Base-by-base conservation (phyloP, 2,113 vertebrate species). In the Cynoglossus semilaevis region DNA sequence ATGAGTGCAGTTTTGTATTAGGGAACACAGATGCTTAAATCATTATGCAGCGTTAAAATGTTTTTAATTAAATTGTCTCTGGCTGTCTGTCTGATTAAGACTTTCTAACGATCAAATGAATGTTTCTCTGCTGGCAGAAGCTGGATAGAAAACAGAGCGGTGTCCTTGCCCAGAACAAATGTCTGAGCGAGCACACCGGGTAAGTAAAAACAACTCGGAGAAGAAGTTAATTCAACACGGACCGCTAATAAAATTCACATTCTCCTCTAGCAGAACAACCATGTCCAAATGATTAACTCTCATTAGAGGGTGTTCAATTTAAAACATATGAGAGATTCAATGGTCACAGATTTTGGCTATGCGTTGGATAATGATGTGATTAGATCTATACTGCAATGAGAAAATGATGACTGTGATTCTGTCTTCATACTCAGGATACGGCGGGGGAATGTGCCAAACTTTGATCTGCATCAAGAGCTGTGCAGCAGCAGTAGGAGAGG, bases 1-100 rank as follows among this genome's bases (percentile, higher is more conserved):
- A 42, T 78, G 52, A 55, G 54, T 46, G 15, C 41, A 40, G 42
- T 67, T 48, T 12, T 6, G 37, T 48, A 74, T 72, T 16, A 18
- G 44, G 22, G 60, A 48, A 37, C 7, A 45, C 14, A 48, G 8
- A 48, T 49, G 43, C 46, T 49, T 48, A 48, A 67, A 70, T 62
- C 19, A 63, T 42, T 53, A 5, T 46, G 45, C 9, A 57, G 47
- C 68, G 48, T 10, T 52, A 36, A 70, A 66, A 48, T 70, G 66
- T 80, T 58, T 80, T 74, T 29, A 61, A 68, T 77, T 15, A 60
- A 87, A 85, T 85, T 82, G 75, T 75, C 79, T 86, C 77, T 82
- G 80, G 79, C 81, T 81, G 83, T 74, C 74, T 66, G 48, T 74
- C 65, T 52, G 51, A 60, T 58, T 74, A 38, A 68, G 65, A 57